phyloP scores from a whole-genome alignment of 2,888 invertebrate species.

The Elysia crispata region DNA sequence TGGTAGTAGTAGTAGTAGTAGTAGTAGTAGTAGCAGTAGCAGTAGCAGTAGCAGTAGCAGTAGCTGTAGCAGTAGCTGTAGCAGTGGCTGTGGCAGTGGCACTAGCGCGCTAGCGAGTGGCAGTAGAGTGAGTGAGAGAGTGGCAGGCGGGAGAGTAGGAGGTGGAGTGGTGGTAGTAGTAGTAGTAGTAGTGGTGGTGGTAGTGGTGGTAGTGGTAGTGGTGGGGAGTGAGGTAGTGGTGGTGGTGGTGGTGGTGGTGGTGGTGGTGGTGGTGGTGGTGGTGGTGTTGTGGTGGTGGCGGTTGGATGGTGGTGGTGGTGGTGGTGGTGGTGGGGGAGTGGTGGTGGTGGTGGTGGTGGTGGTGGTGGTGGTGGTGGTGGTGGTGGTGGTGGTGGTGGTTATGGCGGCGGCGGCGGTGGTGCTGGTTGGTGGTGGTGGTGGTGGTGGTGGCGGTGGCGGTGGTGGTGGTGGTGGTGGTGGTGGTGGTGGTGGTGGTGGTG shows the following conservation, averaged over 20 bases:
- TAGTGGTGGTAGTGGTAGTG: background rate
- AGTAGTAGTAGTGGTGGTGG: background rate
- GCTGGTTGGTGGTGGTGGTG: too few relatives aligned
- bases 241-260: too few relatives aligned
- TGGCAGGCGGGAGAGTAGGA: background rate
- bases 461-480: background rate
- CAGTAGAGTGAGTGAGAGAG: background rate
- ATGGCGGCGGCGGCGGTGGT: too few relatives aligned
- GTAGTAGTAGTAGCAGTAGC: slow-evolving; percentile 37
- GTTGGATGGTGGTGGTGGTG: too few relatives aligned
- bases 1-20: slow-evolving; percentile 33
- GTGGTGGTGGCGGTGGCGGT: background rate
- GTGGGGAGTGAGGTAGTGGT: background rate
- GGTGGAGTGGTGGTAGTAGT: too few relatives aligned
- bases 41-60: too few relatives aligned
- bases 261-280: background rate
- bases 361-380: background rate
- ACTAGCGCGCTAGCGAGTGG: too few relatives aligned
- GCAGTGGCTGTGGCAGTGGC: too few relatives aligned
- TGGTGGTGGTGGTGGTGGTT: too few relatives aligned
- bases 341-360: background rate
- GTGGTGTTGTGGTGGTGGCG: too few relatives aligned
- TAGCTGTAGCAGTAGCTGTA: too few relatives aligned
- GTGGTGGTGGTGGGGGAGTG: too few relatives aligned
- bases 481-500: background rate